Evolutionary conservation across 2,113 vertebrate genomes (phyloP).

Genomic region (Emydocephalus ijimae): DNA sequence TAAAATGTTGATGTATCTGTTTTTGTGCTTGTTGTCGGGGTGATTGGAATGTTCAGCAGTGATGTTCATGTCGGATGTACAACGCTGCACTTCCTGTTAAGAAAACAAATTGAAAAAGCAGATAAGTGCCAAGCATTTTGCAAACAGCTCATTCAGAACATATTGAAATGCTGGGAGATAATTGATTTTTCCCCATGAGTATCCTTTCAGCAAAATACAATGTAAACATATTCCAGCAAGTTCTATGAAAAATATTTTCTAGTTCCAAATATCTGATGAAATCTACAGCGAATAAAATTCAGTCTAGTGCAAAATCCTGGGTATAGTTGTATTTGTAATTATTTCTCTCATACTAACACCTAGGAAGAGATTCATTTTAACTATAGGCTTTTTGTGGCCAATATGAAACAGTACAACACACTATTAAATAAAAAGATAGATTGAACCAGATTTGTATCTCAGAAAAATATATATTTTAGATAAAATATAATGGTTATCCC

Average conservation of each 20-base stretch:
- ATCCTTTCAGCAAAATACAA: conserved; percentile 8
- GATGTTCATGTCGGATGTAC: conserved; percentile 93
- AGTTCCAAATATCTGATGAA: background rate
- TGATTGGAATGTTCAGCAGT: conserved; percentile 98
- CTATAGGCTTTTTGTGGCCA: background rate
- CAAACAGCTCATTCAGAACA: conserved; percentile 7
- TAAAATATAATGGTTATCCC: background rate
- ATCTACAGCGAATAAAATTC: conserved; percentile 11
- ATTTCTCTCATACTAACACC: background rate
- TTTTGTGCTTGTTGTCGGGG: conserved; percentile 99
- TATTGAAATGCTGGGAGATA: background rate
- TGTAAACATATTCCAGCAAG: background rate
- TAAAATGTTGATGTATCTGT: conserved; percentile 99
- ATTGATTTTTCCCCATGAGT: conserved; percentile 10
- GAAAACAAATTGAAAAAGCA: conserved; percentile 35
- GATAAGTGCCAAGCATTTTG: conserved; percentile 10
- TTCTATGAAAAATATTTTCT: background rate
- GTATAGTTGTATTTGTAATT: background rate
- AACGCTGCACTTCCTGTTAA: conserved; percentile 92
- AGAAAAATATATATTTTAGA: background rate
- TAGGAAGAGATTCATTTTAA: background rate
- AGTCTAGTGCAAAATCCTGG: background rate
- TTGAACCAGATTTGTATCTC: background rate
- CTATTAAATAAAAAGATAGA: background rate
- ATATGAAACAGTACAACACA: background rate